Base-by-base conservation (phyloP, 2,797 vertebrate species). In the Borostomias antarcticus region DNA sequence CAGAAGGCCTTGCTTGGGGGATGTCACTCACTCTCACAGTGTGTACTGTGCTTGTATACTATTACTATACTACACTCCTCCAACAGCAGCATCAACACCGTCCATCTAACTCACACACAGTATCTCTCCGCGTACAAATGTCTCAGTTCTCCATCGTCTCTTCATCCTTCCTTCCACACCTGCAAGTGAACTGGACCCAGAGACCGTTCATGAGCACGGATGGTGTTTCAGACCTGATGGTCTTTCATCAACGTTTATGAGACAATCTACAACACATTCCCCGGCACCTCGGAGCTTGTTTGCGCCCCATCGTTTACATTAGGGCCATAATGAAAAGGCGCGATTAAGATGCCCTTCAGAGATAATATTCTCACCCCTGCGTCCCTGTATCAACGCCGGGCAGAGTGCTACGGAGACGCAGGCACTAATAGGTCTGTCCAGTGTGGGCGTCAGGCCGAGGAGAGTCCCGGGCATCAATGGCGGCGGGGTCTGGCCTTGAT, bases 281-380 rank as follows among this genome's bases (percentile, higher is more conserved):
- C 71, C 28, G 54, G 54, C 60, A 76, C 84, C 79, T 80, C 69
- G 40, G 30, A 81, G 86, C 87, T 89, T 79, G 82, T 90, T 89
- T 88, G 83, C 81, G 73, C 75, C 62, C 69, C 78, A 89, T 87
- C 82, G 72, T 84, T 82, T 84, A 69, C 82, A 88, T 87, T 89
- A 85, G 81, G 59, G 69, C 65, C 40, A 79, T 87, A 89, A 90
- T 88, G 84, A 89, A 88, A 87, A 86, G 86, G 75, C 78, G 82
- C 82, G 82, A 81, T 89, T 88, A 85, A 79, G 77, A 82, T 75
- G 82, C 86, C 84, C 89, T 89, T 87, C 82, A 83, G 86, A 89
- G 87, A 89, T 87, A 85, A 68, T 85, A 89, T 89, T 86, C n/a
- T 33, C 21, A 26, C 23, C 10, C 51, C 23, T n/a, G n/a, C 10